Percentiles rank a stretch among this genome's conserved stretches.
Evolutionary conservation across 2,113 vertebrate species (phyloP).

Genomic region (Alosa alosa): DNA sequence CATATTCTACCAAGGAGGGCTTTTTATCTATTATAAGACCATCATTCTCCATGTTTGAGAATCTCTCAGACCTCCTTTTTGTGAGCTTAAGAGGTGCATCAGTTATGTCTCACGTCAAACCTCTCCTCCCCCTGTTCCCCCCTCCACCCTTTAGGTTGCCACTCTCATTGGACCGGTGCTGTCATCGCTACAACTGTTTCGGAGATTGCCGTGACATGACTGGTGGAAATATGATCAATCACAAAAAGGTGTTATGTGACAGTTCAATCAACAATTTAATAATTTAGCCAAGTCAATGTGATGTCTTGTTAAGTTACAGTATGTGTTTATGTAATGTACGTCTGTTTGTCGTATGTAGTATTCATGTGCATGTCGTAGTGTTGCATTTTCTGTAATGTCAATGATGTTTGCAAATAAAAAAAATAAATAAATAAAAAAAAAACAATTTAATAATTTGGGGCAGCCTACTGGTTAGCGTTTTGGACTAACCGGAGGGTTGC

Average conservation of each 20-base stretch:
- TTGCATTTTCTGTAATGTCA: no score
- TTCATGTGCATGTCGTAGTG: no score
- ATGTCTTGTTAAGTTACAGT: no score
- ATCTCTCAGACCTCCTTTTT: background rate
- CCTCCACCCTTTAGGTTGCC: background rate
- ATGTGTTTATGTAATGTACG: no score
- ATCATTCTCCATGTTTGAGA: background rate
- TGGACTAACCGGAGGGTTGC: no score
- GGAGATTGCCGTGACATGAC: constrained; percentile 54
- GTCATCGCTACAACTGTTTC: constrained; percentile 42
- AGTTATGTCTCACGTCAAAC: background rate
- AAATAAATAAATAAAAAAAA: no score
- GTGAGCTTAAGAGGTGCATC: background rate
- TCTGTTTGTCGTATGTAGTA: no score
- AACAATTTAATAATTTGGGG: constrained; percentile 12
- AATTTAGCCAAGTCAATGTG: no score
- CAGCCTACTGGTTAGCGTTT: no score
- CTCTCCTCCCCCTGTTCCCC: background rate
- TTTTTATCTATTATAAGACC: background rate
- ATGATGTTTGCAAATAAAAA: no score
- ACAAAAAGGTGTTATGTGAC: constrained; percentile 55
- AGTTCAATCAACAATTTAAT: constrained; percentile 60
- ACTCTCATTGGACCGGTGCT: background rate
- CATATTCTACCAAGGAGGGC: background rate
- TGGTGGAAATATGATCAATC: constrained; percentile 69